These are phyloP conservation scores for Temnothorax ravouxi DNA, from an alignment of 2,888 invertebrate genomes.

Conservation along the genomic window DNA sequence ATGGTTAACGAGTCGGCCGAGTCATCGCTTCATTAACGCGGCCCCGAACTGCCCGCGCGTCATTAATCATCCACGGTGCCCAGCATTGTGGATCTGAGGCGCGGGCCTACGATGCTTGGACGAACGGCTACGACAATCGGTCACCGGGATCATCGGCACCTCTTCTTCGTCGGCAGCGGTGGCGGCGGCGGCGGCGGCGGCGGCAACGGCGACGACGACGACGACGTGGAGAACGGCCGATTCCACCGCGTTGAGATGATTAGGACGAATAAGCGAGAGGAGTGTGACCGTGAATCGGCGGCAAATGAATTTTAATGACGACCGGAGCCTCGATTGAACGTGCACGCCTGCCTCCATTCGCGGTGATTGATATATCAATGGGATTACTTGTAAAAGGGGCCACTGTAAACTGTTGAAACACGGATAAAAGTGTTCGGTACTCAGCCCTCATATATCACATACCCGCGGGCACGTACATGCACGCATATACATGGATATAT, in stretches of 20 bases:
- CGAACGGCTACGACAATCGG: constrained; percentile 36
- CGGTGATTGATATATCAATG: constrained; percentile 81
- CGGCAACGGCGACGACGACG: neutral
- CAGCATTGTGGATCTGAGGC: constrained; percentile 71
- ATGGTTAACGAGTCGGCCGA: constrained; percentile 79
- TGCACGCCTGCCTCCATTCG: constrained; percentile 62
- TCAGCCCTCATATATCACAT: neutral
- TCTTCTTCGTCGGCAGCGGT: constrained; percentile 27
- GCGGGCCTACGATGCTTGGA: constrained; percentile 34
- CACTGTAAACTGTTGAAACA: constrained; percentile 44
- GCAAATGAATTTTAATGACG: constrained; percentile 84
- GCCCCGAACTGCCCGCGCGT: constrained; percentile 77
- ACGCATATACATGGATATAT: neutral
- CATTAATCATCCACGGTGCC: constrained; percentile 84
- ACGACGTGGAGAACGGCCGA: constrained; percentile 32
- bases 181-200: constrained; percentile 12
- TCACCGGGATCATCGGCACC: constrained; percentile 45
- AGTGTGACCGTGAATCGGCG: constrained; percentile 78
- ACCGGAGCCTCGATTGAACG: constrained; percentile 72
- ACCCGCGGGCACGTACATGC: too few relatives aligned
- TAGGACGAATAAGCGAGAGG: constrained; percentile 53
- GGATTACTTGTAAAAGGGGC: constrained; percentile 48
- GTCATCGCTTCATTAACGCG: constrained; percentile 85
- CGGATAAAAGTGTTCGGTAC: constrained; percentile 30
- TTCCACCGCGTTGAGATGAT: constrained; percentile 42